phyloP scores from a whole-genome alignment of 1,140 invertebrate species.

The Drosophila tani region DNA sequence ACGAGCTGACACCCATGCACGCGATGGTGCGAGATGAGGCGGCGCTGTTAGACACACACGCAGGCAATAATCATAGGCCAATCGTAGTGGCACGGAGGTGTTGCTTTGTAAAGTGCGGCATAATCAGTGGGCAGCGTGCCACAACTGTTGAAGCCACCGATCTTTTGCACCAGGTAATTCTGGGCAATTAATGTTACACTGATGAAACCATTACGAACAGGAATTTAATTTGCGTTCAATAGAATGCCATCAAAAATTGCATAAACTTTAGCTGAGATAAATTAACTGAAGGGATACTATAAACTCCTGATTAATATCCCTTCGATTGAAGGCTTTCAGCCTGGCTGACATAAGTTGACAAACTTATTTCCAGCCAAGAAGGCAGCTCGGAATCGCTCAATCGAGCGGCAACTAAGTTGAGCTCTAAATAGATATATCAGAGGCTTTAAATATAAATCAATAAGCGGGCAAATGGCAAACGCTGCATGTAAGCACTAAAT shows the following conservation, averaged over 20 bases:
- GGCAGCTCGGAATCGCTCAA: constrained; percentile 62
- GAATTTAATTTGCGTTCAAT: constrained; percentile 13
- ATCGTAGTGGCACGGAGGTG: constrained; percentile 68
- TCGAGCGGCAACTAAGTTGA: constrained; percentile 42
- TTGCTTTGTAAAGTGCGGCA: constrained; percentile 69
- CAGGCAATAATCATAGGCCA: constrained; percentile 60
- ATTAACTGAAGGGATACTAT: too few relatives aligned
- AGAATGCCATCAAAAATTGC: neutral
- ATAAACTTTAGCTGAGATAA: too few relatives aligned
- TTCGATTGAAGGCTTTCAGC: constrained; percentile 69
- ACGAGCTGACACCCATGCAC: constrained; percentile 64
- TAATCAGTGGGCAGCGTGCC: constrained; percentile 59
- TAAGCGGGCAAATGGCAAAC: constrained; percentile 74
- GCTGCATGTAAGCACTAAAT: constrained; percentile 79
- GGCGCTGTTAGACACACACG: constrained; percentile 62
- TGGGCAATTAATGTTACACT: neutral
- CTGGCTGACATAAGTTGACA: constrained; percentile 70
- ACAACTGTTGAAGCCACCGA: constrained; percentile 15
- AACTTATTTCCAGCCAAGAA: constrained; percentile 56
- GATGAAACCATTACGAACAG: constrained; percentile 12
- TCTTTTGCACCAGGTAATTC: constrained; percentile 7
- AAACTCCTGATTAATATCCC: neutral
- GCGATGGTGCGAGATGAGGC: constrained; percentile 74
- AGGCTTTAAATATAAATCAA: constrained; percentile 80
- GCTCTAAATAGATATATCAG: constrained; percentile 66